Evolutionary conservation across 1,140 invertebrate genomes (phyloP), one percentile per base, ranked within the genome.

Genomic region (Ganaspis sp.): DNA sequence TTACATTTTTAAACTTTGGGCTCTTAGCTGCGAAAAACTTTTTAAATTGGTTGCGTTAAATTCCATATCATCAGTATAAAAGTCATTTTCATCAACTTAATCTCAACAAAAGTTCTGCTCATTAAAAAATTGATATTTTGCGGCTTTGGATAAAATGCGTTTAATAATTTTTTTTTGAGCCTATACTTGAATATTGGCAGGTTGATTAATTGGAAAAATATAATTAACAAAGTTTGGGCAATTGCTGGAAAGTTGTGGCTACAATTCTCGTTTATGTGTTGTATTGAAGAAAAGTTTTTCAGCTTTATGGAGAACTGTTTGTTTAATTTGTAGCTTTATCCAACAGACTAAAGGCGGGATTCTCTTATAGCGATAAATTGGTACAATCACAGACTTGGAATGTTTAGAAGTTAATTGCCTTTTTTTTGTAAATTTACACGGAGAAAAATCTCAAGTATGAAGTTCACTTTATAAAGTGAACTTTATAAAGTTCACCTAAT

Each of bases 281-380:
- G 2, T 9, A 4, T 9, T 64, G 3, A 54, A 29, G 54, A 29
- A 29, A 64, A 64, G 21, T 64, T 64, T 64, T 26, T 64, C 21
- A 9, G 12, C 12, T 64, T 64, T 26, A 26, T 64, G 11, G 54
- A 15, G 21, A 64, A 15, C 54, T 64, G 54, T 64, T 64, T 64
- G 23, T 64, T 64, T 64, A 15, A 64, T 64, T 64, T 64, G 21
- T 26, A 26, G 54, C 21, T 64, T 64, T 29, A 64, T 26, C 23
- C 23, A 12, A 64, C 54, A 64, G 21, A 64, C 26, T 23, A 29
- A 29, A 26, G 54, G 23, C 23, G 54, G 54, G 15, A 1, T 58
- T 64, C 12, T 12, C 54, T 9, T 6, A n/a, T n/a, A 2, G 54
- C 15, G 29, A 64, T 64, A 64, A 58, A 58, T 58, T 15, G 19